Percentiles rank a stretch among this genome's conserved stretches.
These are phyloP conservation scores for Ostrea edulis DNA, from an alignment of 1,140 invertebrate species.

Conservation along the genomic window DNA sequence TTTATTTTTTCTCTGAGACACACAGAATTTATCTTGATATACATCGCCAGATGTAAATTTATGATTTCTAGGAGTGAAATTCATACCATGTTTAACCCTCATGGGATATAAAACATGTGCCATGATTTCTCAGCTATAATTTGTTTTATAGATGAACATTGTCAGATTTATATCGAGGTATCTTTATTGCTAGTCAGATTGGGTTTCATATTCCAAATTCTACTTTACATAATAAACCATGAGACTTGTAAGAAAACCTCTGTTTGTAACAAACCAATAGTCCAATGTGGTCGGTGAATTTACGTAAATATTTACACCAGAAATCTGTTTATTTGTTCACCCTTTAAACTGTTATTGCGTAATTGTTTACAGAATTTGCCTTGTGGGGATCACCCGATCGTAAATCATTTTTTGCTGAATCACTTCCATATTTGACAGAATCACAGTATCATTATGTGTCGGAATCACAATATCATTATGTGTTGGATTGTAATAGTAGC, in stretches of 20 bases:
- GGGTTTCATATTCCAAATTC: not conserved
- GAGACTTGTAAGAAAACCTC: not conserved
- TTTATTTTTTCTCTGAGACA: not conserved
- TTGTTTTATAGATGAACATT: not conserved
- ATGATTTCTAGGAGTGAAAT: not conserved
- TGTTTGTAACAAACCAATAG: not conserved
- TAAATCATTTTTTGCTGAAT: constrained; percentile 8
- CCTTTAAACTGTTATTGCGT: not conserved
- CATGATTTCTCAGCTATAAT: not conserved
- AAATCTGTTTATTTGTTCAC: not conserved
- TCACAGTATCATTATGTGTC: not conserved
- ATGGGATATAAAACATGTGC: not conserved
- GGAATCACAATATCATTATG: not conserved
- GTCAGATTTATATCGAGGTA: not conserved
- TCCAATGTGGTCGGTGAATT: not conserved
- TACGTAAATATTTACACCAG: not conserved
- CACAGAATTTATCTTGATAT: not conserved
- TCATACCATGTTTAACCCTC: not conserved
- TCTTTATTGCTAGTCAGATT: not conserved
- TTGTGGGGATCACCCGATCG: not conserved
- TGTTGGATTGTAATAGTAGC: constrained; percentile 4
- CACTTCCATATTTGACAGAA: constrained; percentile 11
- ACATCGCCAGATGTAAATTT: constrained; percentile 25
- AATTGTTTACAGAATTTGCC: not conserved
- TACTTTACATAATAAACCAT: not conserved